Evolutionary conservation across 2,888 invertebrate species (phyloP).

Genomic region (Leptinotarsa rubiginosa): DNA sequence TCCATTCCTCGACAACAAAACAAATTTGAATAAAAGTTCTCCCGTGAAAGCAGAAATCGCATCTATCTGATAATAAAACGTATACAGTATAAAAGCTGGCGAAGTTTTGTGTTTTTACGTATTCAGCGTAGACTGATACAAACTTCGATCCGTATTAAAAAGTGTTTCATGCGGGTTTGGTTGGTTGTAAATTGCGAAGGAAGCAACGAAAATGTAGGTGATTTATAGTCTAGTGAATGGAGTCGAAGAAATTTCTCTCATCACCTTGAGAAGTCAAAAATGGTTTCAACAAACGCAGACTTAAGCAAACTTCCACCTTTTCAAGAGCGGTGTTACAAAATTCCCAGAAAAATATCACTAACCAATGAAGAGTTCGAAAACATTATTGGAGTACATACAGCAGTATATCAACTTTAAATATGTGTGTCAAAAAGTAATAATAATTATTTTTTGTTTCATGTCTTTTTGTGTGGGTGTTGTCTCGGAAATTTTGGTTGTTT

Average conservation of each 20-base stretch:
- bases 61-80: conserved; percentile 31
- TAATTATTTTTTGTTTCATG: too few relatives aligned
- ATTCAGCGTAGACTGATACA: conserved; percentile 51
- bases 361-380: too few relatives aligned
- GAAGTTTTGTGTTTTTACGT: conserved; percentile 38
- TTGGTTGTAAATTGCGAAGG: conserved; percentile 32
- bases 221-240: not conserved
- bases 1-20: not conserved
- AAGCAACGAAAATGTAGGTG: not conserved
- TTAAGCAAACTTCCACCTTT: not conserved
- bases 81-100: conserved; percentile 34
- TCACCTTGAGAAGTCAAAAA: not conserved
- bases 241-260: not conserved
- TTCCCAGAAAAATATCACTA: too few relatives aligned
- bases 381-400: too few relatives aligned
- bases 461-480: too few relatives aligned
- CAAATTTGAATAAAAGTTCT: conserved; percentile 18
- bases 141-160: conserved; percentile 51
- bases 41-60: conserved; percentile 21
- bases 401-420: too few relatives aligned
- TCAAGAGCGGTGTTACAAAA: too few relatives aligned
- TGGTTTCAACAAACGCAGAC: not conserved
- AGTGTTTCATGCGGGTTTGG: conserved; percentile 35
- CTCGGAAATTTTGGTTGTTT: too few relatives aligned
- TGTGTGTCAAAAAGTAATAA: too few relatives aligned